Conservation (phyloP, 2,113 vertebrate species). For the Engystomops pustulosus region DNA sequence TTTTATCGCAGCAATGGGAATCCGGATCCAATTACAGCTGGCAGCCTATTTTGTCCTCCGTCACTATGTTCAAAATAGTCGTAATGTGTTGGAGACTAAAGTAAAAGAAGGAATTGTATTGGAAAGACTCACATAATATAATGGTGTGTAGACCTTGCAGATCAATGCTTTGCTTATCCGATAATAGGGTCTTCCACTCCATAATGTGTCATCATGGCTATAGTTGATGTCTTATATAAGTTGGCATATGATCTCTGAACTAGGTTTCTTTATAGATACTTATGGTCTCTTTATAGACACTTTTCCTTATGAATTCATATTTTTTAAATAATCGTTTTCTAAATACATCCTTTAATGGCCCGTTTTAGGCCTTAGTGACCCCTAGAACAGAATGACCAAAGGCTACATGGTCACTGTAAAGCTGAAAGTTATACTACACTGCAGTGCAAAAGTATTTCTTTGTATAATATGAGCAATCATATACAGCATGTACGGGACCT, state of each 20-base stretch:
- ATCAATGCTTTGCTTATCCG: background rate
- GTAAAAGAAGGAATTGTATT: conserved; percentile 25
- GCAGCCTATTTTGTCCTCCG: conserved; percentile 28
- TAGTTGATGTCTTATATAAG: background rate
- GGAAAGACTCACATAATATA: background rate
- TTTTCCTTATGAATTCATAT: too few relatives aligned
- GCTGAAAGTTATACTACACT: too few relatives aligned
- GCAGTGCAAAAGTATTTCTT: too few relatives aligned
- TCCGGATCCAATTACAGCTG: conserved; percentile 53
- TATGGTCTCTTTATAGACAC: too few relatives aligned
- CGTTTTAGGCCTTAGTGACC: too few relatives aligned
- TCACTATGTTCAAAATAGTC: conserved; percentile 31
- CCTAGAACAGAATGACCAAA: too few relatives aligned
- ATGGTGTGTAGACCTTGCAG: conserved; percentile 60
- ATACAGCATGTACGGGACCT: too few relatives aligned
- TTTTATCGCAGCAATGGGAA: conserved; percentile 52
- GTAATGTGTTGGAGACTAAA: conserved; percentile 32
- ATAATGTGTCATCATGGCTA: background rate
- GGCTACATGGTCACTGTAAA: too few relatives aligned
- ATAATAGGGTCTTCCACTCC: too few relatives aligned
- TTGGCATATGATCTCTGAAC: background rate
- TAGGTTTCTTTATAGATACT: background rate
- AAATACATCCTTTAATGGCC: too few relatives aligned
- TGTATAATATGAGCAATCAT: too few relatives aligned
- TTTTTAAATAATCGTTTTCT: too few relatives aligned